Percentiles rank a stretch among this genome's conserved stretches.
Conservation (phyloP, 2,113 vertebrate species). For the Hymenochirus boettgeri region DNA sequence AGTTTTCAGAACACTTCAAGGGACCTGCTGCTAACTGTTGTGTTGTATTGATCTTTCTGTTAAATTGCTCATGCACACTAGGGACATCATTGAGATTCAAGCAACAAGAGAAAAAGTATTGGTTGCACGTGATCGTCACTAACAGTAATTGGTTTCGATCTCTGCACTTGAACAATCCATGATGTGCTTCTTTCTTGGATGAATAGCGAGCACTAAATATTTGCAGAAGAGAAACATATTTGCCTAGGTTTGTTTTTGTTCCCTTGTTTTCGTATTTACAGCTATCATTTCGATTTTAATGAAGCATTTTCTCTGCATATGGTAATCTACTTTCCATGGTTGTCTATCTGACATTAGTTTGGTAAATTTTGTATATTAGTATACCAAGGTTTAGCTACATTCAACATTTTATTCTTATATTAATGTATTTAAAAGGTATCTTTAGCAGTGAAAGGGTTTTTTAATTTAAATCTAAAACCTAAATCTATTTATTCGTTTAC, state of each 20-base stretch:
- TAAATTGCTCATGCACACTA: slow-evolving; percentile 90
- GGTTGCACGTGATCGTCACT: slow-evolving; percentile 75
- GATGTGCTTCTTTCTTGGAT: slow-evolving; percentile 78
- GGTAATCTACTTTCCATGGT: no score
- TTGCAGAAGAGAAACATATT: slow-evolving; percentile 47
- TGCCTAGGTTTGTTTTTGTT: background rate
- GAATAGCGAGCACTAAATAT: slow-evolving; percentile 86
- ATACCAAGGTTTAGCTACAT: no score
- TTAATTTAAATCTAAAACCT: no score
- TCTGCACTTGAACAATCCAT: slow-evolving; percentile 70
- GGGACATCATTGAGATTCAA: slow-evolving; percentile 83
- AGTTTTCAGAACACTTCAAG: slow-evolving; percentile 78
- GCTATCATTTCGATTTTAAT: no score
- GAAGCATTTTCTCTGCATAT: background rate
- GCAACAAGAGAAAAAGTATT: slow-evolving; percentile 73
- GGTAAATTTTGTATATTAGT: no score
- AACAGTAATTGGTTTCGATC: slow-evolving; percentile 99
- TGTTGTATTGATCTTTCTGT: slow-evolving; percentile 84
- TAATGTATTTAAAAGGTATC: no score
- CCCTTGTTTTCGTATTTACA: no score
- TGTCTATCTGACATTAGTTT: no score
- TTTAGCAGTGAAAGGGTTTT: no score
- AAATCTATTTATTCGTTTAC: no score
- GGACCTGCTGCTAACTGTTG: slow-evolving; percentile 82
- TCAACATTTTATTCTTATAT: no score